phyloP scores from a whole-genome alignment of 2,797 vertebrate species.

The Sebastes paucispinis region DNA sequence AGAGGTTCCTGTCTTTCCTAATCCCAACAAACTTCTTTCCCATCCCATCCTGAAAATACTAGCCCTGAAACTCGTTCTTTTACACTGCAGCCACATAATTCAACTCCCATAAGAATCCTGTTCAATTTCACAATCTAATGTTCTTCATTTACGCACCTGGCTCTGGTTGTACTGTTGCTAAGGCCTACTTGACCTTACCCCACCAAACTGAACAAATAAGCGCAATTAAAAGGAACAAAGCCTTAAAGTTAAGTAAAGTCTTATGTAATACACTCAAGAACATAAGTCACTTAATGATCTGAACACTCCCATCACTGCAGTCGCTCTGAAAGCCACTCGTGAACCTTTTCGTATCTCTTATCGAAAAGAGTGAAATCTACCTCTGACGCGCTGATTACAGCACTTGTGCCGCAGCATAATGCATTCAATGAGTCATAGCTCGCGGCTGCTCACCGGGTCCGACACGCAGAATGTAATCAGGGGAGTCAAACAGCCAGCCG shows the following conservation, averaged over 20 bases:
- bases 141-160: background rate
- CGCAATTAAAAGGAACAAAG: background rate
- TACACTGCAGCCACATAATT: background rate
- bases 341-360: constrained; percentile 35
- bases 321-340: constrained; percentile 22
- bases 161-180: background rate
- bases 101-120: background rate
- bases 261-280: constrained; percentile 9
- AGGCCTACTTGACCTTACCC: background rate
- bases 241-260: background rate
- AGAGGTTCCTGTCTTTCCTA: background rate
- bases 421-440: constrained; percentile 34
- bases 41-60: background rate
- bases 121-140: background rate
- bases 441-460: background rate
- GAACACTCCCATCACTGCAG: constrained; percentile 1
- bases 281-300: background rate
- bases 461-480: background rate
- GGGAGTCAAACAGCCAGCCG: background rate
- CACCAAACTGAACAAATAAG: background rate
- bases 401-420: constrained; percentile 14
- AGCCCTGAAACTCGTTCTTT: background rate
- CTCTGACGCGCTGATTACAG: constrained; percentile 24
- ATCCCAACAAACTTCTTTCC: background rate
- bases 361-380: constrained; percentile 36